Conservation (phyloP, 2,113 vertebrate genomes). For the Oncorhynchus tshawytscha region DNA sequence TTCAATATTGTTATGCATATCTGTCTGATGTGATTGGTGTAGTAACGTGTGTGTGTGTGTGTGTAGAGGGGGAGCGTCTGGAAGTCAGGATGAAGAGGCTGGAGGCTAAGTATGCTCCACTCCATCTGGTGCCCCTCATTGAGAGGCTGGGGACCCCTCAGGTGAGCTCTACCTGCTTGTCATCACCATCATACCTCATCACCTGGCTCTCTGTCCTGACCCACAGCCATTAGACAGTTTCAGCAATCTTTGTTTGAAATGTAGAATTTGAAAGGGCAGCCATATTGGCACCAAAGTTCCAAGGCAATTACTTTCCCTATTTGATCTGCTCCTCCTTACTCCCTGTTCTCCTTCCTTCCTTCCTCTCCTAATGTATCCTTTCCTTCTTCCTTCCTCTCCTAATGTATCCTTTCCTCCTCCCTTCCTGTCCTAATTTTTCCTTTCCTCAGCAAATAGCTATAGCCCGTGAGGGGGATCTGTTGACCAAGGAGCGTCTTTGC, state of each 20-base stretch:
- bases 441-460: constrained; percentile 94
- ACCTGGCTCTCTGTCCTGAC: background rate
- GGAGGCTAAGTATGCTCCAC: constrained; percentile 97
- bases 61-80: constrained; percentile 93
- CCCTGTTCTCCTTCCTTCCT: too few relatives aligned
- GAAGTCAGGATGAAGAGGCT: constrained; percentile 99
- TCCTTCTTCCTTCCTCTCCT: too few relatives aligned
- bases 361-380: too few relatives aligned
- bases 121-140: constrained; percentile 97
- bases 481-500: constrained; percentile 98
- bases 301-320: too few relatives aligned
- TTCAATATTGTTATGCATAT: background rate
- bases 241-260: too few relatives aligned
- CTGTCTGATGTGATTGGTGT: background rate
- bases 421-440: too few relatives aligned
- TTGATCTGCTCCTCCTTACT: too few relatives aligned
- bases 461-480: constrained; percentile 94
- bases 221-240: too few relatives aligned
- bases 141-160: constrained; percentile 98
- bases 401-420: background rate
- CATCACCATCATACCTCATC: background rate
- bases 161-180: constrained; percentile 68
- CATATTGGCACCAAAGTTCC: too few relatives aligned
- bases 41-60: background rate
- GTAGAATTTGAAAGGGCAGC: too few relatives aligned